Conservation (phyloP, 1,140 invertebrate species). For the Physella acuta region DNA sequence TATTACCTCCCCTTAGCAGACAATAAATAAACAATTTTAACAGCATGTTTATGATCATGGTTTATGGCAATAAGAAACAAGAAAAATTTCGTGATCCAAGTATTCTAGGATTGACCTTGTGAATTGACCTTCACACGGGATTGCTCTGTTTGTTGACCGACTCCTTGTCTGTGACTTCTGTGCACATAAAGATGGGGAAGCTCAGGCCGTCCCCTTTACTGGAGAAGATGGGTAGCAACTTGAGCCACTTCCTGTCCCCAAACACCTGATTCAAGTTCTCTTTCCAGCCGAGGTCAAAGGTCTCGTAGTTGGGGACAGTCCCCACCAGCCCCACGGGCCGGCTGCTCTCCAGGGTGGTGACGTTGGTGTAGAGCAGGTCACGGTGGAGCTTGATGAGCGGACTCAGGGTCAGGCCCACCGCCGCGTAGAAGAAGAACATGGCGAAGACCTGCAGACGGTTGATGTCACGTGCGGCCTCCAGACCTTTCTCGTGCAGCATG, state of each 20-base stretch:
- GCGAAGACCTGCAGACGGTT: conserved; percentile 22
- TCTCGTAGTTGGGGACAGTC: background rate
- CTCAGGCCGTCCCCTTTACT: conserved; percentile 6
- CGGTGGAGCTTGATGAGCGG: conserved; percentile 24
- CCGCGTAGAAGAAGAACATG: conserved; percentile 25
- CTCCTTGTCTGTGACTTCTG: no score
- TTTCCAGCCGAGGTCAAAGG: background rate
- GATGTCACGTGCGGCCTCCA: conserved; percentile 24
- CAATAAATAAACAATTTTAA: no score
- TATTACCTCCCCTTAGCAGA: no score
- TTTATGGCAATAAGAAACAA: no score
- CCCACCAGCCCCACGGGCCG: background rate
- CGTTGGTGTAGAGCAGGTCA: conserved; percentile 19
- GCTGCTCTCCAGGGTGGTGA: conserved; percentile 13
- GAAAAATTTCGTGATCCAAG: no score
- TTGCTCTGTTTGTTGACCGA: no score
- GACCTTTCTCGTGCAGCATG: conserved; percentile 14
- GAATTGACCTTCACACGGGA: no score
- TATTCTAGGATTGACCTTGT: no score
- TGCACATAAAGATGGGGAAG: background rate
- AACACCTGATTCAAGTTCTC: background rate
- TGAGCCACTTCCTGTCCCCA: background rate
- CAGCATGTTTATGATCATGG: no score
- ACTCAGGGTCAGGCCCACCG: conserved; percentile 11
- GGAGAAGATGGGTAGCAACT: conserved; percentile 9